Evolutionary conservation across 2,888 invertebrate genomes (phyloP), one percentile per base, ranked within the genome.

Genomic region (Drosophila putrida): DNA sequence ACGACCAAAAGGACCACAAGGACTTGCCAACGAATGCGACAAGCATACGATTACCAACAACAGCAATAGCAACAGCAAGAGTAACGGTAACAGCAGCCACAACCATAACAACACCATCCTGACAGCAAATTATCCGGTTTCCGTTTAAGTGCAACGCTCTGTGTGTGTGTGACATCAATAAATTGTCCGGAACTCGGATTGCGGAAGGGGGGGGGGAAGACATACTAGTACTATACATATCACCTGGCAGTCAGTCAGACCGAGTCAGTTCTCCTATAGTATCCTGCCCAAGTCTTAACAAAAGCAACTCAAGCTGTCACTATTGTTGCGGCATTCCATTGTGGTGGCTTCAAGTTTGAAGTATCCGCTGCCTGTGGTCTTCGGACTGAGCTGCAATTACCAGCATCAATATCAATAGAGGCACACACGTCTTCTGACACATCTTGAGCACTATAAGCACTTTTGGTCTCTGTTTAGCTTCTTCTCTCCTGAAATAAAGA

Each of bases 121-220:
- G 75, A 53, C 63, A 59, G 62, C 75, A 82, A 82, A 82, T 80
- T 80, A 82, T 82, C 80, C 83, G 75, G 80, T 75, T 75, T 53
- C 64, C 72, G 47, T 67, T 72, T 58, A 33, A 71, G 35, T 49
- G 66, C 70, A 53, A 43, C 64, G 49, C 33, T 44, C 20, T n/a
- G n/a, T n/a, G n/a, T n/a, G 20, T 20, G 20, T 55, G 54, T 60
- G 54, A 47, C 55, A 63, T 41, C 63, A 49, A 57, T 57, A 46
- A 36, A 46, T 46, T 46, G 36, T 28, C 35, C 11, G 46, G 27
- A 44, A 36, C 46, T 8, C 8, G 9, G 6, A n/a, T 28, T 15
- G 41, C 3, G 9, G 0, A 0, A 8, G 43, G 9, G 20, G 3
- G n/a, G 20, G 5, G 1, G 2, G 11, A 4, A 10, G 20, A n/a